A percentile compares a stretch with the other conserved stretches of the same genome.
These are phyloP conservation scores for Ondatra zibethicus DNA, from an alignment of 2,113 vertebrate genomes.

Conservation along the genomic window DNA sequence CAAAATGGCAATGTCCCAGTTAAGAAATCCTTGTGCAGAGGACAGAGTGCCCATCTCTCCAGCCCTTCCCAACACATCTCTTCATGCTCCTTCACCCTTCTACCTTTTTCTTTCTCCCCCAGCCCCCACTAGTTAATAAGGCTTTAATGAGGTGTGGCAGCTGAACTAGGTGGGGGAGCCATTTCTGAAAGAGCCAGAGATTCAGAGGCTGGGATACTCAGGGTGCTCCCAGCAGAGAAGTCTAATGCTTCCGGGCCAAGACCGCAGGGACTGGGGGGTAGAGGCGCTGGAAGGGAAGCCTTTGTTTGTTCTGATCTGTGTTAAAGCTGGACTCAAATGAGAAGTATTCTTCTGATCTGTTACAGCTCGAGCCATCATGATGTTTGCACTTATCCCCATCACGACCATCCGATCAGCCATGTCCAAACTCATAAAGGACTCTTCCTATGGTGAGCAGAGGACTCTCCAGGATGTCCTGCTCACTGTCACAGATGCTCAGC, in stretches of 20 bases:
- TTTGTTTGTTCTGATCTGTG: neutral
- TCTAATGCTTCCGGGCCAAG: neutral
- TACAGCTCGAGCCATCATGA: slow-evolving; percentile 92
- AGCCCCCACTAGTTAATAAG: neutral
- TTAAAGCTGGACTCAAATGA: neutral
- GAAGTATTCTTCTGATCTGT: slow-evolving; percentile 55
- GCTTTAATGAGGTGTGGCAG: neutral
- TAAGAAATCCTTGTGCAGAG: neutral
- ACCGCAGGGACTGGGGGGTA: accelerated
- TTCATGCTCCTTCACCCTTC: neutral
- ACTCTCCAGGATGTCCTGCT: neutral
- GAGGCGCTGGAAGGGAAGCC: neutral
- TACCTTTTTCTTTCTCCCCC: no score
- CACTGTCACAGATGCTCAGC: accelerated
- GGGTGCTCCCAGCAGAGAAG: neutral
- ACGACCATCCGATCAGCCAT: slow-evolving; percentile 95
- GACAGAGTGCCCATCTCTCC: neutral
- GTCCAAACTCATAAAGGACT: slow-evolving; percentile 92
- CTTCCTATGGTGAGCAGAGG: slow-evolving; percentile 91
- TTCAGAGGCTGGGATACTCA: neutral
- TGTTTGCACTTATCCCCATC: slow-evolving; percentile 95
- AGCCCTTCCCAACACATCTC: neutral
- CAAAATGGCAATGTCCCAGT: neutral
- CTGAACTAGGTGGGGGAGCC: neutral
- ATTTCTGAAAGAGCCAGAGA: neutral